Base-by-base conservation (phyloP, 2,797 vertebrate genomes). In the Pteronotus mesoamericanus region DNA sequence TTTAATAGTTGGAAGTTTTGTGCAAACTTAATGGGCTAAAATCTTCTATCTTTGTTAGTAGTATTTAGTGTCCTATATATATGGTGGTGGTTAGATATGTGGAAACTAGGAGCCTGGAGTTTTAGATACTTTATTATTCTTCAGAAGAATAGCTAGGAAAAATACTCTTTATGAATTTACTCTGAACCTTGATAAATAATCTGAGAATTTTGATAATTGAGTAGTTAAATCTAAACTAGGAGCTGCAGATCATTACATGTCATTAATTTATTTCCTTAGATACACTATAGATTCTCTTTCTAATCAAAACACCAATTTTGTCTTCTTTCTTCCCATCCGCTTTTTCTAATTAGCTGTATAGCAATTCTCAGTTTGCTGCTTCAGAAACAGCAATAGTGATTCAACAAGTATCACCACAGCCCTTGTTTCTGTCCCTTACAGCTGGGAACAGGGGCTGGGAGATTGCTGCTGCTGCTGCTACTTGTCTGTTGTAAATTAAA, bases 321-420 rank as follows among this genome's bases (percentile, higher is more conserved):
- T 92, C 51, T 96, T 87, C 92, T 66, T 11, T 79, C n/a, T 92
- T 29, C 32, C 34, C 24, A 86, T 55, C 61, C 1, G n/a, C 39
- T 69, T 88, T 66, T 79, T 2, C 55, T 32, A 91, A 14, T 71
- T 69, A 94, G 42, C 68, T 94, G 14, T 18, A 85, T 77, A 53
- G 34, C 26, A 92, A 97, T 96, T 89, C 84, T 97, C 42, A 95
- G 66, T 91, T 84, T 95, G 72, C 94, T 96, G 61, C 42, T 94
- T 96, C 80, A 94, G 80, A 37, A 95, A 48, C 86, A 92, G 84
- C 59, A 84, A 39, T 71, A 94, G 24, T 84, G 42, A 97, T 96
- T 95, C 94, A 91, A 94, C 22, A 92, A 89, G 57, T 80, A 86
- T 80, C 68, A 89, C 44, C 87, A 83, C 53, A 92, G 61, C 77